Base-by-base conservation (phyloP, 2,888 invertebrate genomes). In the Caenorhabditis virilis region DNA sequence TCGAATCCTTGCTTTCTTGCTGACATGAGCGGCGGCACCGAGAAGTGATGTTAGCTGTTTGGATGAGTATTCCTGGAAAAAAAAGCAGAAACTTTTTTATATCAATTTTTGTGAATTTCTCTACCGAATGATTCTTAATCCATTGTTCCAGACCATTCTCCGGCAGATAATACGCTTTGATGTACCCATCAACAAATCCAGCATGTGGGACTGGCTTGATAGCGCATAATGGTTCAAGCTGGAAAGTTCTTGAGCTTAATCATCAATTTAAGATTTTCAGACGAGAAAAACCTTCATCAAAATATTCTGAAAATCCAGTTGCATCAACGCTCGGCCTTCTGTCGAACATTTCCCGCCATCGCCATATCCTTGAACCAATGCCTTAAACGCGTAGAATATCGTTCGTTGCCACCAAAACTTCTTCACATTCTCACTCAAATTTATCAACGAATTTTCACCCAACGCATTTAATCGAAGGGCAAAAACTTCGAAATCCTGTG, bases 261-360 rank as follows among this genome's bases (percentile, higher is more conserved):
- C 6, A 18, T 38, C n/a, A 16, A 38, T 43, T 43, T 43, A 43
- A 13, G 22, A 11, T 18, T 9, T 11, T 38, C 38, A 27, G 5
- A 47, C 27, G 61, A 88, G 77, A 27, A 9, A 6, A n/a, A 67
- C 67, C 58, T 95, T 93, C 22, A 91, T 89, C 72, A 93, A 88
- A 66, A 95, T 89, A 84, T 97, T 95, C 7, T 93, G 91, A 82
- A 93, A 95, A 86, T 98, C 98, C 22, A 98, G 86, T 83, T 95
- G 95, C 97, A 98, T 98, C 11, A 98, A 85, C 0, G 94, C 97
- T 36, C 98, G 87, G 0, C 98, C 98, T 23, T 93, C 95, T 76
- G 93, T 93, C 0, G 93, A 91, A 85, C 98, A 98, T 84, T 93
- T 94, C 66, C 91, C 74, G 16, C 72, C 92, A 79, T 89, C 90